These are phyloP conservation scores for Muricea muricata DNA, from an alignment of 92 coral and sea anemone genomes.

Conservation along the genomic window DNA sequence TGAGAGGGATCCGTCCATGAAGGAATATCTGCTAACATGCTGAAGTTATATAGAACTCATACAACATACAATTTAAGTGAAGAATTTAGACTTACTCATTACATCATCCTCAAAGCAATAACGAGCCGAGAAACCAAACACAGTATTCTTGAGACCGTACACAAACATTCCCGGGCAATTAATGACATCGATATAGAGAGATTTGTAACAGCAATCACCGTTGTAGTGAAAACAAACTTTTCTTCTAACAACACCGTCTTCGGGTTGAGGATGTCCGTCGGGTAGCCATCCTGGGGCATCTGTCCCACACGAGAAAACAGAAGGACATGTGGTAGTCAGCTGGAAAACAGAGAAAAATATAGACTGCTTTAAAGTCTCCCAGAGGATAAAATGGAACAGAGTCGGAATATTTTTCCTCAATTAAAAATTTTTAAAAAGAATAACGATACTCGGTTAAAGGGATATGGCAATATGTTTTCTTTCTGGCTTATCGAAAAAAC, in stretches of 20 bases:
- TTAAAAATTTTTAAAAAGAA: too few species aligned
- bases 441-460: too few species aligned
- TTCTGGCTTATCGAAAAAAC: too few species aligned
- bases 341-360: neutral
- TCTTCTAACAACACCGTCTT: neutral
- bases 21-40: too few species aligned
- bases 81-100: neutral
- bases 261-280: constrained; percentile 3
- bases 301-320: neutral
- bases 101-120: constrained; percentile 11
- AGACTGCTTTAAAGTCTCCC: too few species aligned
- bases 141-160: neutral
- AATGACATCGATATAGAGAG: neutral
- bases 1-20: too few species aligned
- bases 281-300: constrained; percentile 14
- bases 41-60: too few species aligned
- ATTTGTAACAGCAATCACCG: constrained; percentile 4
- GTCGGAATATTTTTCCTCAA: too few species aligned
- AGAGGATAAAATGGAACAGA: too few species aligned
- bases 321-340: constrained; percentile 12
- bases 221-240: constrained; percentile 12
- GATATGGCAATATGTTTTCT: too few species aligned
- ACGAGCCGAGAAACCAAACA: neutral
- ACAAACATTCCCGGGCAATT: constrained; percentile 23
- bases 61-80: too few species aligned